phyloP scores from a whole-genome alignment of 2,113 vertebrate genomes.

The Alligator mississippiensis region DNA sequence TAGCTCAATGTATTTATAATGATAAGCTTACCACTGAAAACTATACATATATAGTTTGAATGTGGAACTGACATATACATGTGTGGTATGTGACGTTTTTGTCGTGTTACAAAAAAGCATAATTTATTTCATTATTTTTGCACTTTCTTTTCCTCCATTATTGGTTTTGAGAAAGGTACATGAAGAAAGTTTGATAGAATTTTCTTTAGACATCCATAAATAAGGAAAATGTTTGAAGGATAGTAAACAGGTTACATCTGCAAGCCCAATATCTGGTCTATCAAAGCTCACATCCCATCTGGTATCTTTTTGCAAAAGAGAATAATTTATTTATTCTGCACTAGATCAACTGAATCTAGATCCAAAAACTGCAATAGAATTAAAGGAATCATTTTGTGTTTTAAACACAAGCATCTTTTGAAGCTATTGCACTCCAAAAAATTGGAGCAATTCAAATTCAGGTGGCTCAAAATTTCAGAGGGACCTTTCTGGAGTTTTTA shows the following conservation, averaged over 20 bases:
- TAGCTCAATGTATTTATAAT: too few relatives aligned
- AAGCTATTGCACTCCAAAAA: neutral
- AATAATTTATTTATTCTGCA: neutral
- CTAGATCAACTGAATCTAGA: neutral
- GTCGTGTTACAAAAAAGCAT: neutral
- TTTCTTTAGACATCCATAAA: neutral
- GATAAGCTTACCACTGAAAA: too few relatives aligned
- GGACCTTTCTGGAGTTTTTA: neutral
- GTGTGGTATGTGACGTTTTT: neutral
- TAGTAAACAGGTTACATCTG: neutral
- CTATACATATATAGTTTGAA: too few relatives aligned
- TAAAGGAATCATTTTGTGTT: neutral
- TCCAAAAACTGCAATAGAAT: neutral
- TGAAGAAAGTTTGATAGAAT: neutral
- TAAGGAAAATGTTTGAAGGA: neutral
- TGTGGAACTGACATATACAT: too few relatives aligned
- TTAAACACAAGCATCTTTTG: neutral
- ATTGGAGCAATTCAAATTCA: neutral
- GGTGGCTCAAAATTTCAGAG: neutral
- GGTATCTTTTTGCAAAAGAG: neutral
- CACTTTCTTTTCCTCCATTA: neutral
- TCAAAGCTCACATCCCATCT: neutral
- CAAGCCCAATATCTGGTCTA: neutral
- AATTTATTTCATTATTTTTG: neutral
- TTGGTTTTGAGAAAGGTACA: neutral